These are phyloP conservation scores for Eclectus roratus DNA, from an alignment of 2,113 vertebrate species.

Conservation along the genomic window DNA sequence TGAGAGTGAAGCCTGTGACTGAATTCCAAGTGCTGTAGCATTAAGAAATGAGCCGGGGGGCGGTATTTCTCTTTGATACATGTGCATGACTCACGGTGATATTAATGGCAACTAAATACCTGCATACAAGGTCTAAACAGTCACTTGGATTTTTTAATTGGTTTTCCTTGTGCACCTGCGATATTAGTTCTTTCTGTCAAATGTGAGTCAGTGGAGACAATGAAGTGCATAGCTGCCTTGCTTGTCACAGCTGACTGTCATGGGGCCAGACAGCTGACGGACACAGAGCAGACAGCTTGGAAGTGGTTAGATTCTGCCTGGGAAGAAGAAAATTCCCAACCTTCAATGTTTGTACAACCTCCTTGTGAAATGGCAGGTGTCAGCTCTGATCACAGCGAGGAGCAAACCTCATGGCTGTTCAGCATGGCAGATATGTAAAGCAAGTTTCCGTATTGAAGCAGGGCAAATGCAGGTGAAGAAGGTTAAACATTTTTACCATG, in stretches of 20 bases:
- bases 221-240: not conserved
- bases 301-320: not conserved
- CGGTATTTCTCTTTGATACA: not conserved
- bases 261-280: not conserved
- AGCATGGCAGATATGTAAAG: fast-evolving
- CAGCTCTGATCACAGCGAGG: not conserved
- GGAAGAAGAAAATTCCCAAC: not conserved
- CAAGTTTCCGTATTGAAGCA: fast-evolving
- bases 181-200: not conserved
- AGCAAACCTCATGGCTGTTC: not conserved
- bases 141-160: not conserved
- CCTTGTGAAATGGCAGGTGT: not conserved
- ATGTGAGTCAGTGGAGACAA: not conserved
- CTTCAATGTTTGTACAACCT: not conserved
- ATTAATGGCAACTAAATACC: not conserved
- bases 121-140: not conserved
- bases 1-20: not conserved
- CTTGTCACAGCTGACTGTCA: not conserved
- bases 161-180: not conserved
- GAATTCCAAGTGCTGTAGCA: not conserved
- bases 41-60: fast-evolving
- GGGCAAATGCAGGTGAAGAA: not conserved
- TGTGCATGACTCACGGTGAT: not conserved
- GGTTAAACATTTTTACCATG: not conserved
- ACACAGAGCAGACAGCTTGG: not conserved